phyloP scores from a whole-genome alignment of 1,140 invertebrate species.

The Antheraea mylitta region DNA sequence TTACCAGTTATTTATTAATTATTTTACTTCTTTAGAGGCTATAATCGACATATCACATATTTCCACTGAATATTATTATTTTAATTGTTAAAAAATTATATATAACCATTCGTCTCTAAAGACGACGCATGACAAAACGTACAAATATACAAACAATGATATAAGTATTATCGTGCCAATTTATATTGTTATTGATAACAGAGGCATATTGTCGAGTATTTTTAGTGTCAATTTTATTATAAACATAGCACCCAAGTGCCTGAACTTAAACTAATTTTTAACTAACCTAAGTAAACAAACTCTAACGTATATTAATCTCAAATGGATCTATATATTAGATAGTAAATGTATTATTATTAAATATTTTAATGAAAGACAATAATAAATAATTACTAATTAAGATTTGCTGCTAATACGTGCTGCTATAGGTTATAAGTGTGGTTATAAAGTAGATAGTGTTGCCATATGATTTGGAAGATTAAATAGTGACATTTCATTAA shows the following conservation, averaged over 20 bases:
- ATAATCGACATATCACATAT: conserved; percentile 1
- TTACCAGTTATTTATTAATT: background rate
- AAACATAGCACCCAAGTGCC: conserved; percentile 5
- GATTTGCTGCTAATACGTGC: conserved; percentile 24
- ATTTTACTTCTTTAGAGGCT: conserved; percentile 11
- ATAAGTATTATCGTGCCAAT: background rate
- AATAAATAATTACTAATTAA: conserved; percentile 31
- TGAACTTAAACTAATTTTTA: conserved; percentile 6
- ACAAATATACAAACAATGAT: background rate
- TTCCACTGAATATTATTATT: background rate
- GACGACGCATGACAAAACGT: background rate
- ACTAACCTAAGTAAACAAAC: conserved; percentile 9
- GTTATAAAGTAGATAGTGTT: background rate
- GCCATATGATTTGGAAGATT: background rate
- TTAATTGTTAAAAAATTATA: background rate
- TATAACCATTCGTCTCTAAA: background rate
- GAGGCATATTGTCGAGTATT: background rate
- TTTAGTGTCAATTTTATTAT: background rate
- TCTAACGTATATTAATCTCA: conserved; percentile 1
- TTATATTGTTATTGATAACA: background rate
- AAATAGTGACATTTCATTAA: background rate
- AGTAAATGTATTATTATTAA: conserved; percentile 16
- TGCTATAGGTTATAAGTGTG: background rate
- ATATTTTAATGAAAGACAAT: conserved; percentile 42
- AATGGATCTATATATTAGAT: conserved; percentile 15